Evolutionary conservation across 2,888 invertebrate species (phyloP), one percentile per base, ranked within the genome.

Genomic region (Dolichopus griseipennis): DNA sequence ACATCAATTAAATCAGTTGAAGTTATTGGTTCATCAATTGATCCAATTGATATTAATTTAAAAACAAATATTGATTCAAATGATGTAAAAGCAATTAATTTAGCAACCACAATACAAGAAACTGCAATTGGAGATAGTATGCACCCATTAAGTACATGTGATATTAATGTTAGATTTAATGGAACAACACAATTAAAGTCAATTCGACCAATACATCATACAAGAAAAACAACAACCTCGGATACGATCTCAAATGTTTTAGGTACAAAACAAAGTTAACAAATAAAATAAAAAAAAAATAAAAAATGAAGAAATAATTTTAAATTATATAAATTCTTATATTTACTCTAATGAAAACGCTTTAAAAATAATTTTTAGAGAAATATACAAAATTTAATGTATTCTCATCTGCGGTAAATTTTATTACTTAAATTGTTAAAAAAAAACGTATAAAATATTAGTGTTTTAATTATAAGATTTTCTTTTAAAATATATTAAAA

Each of bases 161-260:
- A 91, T 76, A 90, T 92, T 0, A 90, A 88, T 75, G 91, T 92
- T 65, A 90, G 88, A 71, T 93, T 89, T 75, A 90, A 90, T 74
- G 92, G 91, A 8, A 90, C 90, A 1, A 90, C 91, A 0, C 90
- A 92, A 76, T 80, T 93, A 70, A 92, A 91, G 77, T 89, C 88
- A 67, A 86, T 92, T 34, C 84, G 88, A 71, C 86, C 90, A 15
- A 73, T 76, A 22, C 79, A 81, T 52, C 15, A 52, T n/a, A 18
- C 18, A 52, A 52, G 18, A 18, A 52, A 52, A 52, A 15, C 52
- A n/a, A 15, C 52, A 52, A 52, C 52, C 18, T 52, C 52, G n/a
- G 52, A 52, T 1, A 52, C 52, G 52, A 52, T 52, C 52, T 52
- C 52, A 52, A 52, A 52, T 52, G 52, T 52, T 52, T 18, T 52